Evolutionary conservation across 2,797 vertebrate genomes (phyloP), one percentile per base, ranked within the genome.

Genomic region (Sylvilagus floridanus): DNA sequence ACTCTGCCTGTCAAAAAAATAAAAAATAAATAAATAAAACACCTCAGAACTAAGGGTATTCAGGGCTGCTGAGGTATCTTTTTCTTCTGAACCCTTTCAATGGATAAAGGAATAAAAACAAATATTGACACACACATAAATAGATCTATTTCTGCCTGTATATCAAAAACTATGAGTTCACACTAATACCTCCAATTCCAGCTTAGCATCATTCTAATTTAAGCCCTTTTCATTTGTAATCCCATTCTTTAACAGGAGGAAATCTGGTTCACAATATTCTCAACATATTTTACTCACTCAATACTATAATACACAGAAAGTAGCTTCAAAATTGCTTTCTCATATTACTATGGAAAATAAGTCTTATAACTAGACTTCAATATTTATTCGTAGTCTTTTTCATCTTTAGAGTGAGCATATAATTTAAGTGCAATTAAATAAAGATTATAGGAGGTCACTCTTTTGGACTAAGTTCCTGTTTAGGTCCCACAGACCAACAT

Each of bases 211-310:
- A 83, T 83, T 83, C 47, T 72, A 84, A 79, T 84, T 19, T 79
- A 52, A 26, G n/a, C 32, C 50, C 22, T 75, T 85, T 88, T 50
- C 37, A 88, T 73, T 62, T 94, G 17, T 75, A 85, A 83, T n/a
- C 32, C 37, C 14, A 30, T 50, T 84, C 52, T 76, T n/a, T 81
- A 86, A 79, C 7, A 92, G 47, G 35, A 79, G 73, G 37, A 88
- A 84, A 84, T 10, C 30, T 78, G 42, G 16, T 73, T 95, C 68
- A 68, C 73, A 75, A 79, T 84, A 52, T 26, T 82, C 30, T 91
- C 73, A 79, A 68, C 79, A 54, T 81, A 69, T 84, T 84, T 81
- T 85, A 75, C 62, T 84, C 24, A 42, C 32, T 88, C 19, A 77
- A 81, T 62, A 21, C 28, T 76, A 83, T 2, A 77, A 77, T 35